Percentiles rank a stretch among this genome's conserved stretches.
Evolutionary conservation across 2,113 vertebrate species (phyloP).

Genomic region (Passer montanus): DNA sequence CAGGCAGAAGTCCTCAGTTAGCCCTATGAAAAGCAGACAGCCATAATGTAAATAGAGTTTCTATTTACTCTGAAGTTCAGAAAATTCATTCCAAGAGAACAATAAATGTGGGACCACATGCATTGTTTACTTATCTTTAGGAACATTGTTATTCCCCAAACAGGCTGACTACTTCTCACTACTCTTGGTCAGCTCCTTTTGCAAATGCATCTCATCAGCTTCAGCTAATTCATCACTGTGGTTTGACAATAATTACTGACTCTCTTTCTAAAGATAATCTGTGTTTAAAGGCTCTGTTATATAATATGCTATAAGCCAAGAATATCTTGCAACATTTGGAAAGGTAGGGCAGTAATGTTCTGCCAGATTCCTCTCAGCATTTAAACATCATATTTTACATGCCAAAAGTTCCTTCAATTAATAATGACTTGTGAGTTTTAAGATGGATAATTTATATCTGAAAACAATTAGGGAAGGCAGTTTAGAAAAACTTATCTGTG

Average conservation of each 20-base stretch:
- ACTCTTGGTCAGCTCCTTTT: not conserved
- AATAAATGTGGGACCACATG: not conserved
- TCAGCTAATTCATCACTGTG: conserved; percentile 52
- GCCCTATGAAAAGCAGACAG: not conserved
- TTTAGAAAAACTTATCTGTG: not conserved
- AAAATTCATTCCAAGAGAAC: conserved; percentile 24
- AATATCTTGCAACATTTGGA: conserved; percentile 68
- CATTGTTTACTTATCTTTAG: conserved; percentile 23
- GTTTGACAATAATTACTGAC: conserved; percentile 35
- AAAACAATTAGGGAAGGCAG: not conserved
- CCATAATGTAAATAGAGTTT: not conserved
- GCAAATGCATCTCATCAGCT: conserved; percentile 30
- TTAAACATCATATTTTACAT: conserved; percentile 42
- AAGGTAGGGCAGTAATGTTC: conserved; percentile 56
- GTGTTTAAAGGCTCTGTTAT: conserved; percentile 47
- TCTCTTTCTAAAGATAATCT: conserved; percentile 53
- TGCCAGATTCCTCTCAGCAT: conserved; percentile 55
- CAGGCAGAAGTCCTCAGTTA: conserved; percentile 7
- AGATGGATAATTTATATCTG: not conserved
- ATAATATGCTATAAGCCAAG: conserved; percentile 49
- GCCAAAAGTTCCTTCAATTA: conserved; percentile 39
- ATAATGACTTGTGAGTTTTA: conserved; percentile 22
- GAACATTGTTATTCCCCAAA: not conserved
- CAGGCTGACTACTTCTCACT: not conserved
- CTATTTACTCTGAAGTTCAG: conserved; percentile 43